phyloP scores from a whole-genome alignment of 2,113 vertebrate species.

The Herpetotheres cachinnans region DNA sequence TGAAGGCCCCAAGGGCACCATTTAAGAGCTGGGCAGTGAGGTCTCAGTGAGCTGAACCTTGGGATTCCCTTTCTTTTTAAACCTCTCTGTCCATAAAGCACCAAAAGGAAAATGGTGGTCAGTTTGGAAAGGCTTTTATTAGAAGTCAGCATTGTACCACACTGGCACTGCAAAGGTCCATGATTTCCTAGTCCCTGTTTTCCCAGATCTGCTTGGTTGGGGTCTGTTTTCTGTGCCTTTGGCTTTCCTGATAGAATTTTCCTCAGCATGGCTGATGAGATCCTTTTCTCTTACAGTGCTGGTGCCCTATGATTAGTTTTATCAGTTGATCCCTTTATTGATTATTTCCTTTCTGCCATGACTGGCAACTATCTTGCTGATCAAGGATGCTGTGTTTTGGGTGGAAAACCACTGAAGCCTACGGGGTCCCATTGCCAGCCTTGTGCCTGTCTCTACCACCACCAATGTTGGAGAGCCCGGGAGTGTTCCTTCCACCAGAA shows the following conservation, averaged over 20 bases:
- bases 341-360: background rate
- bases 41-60: background rate
- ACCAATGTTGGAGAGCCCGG: background rate
- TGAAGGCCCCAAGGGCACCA: rapidly evolving
- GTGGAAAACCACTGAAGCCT: background rate
- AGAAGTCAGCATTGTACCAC: rapidly evolving
- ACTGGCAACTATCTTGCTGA: background rate
- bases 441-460: background rate
- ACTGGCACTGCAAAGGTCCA: rapidly evolving
- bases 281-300: background rate
- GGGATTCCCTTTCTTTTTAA: background rate
- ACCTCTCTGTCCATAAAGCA: background rate
- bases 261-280: background rate
- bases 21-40: background rate
- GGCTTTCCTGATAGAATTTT: background rate
- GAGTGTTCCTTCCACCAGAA: background rate
- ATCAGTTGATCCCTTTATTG: background rate
- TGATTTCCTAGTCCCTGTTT: background rate
- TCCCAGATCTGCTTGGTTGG: background rate
- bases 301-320: background rate
- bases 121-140: background rate
- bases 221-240: background rate
- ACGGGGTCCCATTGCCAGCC: background rate
- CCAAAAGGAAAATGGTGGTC: background rate
- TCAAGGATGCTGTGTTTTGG: background rate